A percentile compares a stretch with the other conserved stretches of the same genome.
These are phyloP conservation scores for Scolanthus callimorphus DNA, from an alignment of 92 coral and sea anemone species.

Conservation along the genomic window DNA sequence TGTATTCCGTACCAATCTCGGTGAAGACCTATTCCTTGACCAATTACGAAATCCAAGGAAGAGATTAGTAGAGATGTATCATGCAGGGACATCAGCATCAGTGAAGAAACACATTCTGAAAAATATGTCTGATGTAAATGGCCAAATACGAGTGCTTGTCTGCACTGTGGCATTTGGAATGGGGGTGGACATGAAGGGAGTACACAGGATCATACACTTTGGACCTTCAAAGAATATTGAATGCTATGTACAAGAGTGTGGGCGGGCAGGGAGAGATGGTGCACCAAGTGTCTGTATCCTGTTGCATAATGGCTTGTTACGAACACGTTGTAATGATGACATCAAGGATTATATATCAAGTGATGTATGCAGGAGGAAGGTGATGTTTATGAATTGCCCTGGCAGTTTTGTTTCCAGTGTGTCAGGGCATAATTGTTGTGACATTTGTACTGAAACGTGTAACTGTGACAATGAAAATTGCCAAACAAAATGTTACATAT, in stretches of 20 bases:
- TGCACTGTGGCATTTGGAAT: constrained; percentile 56
- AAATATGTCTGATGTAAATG: constrained; percentile 20
- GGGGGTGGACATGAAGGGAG: constrained; percentile 44
- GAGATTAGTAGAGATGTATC: constrained; percentile 55
- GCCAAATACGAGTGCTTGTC: constrained; percentile 42
- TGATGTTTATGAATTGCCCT: constrained; percentile 35
- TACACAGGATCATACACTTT: constrained; percentile 38
- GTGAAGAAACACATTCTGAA: constrained; percentile 40
- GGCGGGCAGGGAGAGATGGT: constrained; percentile 51
- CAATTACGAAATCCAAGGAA: constrained; percentile 4
- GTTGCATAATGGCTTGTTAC: constrained; percentile 50
- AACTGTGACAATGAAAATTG: constrained; percentile 34
- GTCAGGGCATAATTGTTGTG: constrained; percentile 55
- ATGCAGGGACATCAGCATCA: constrained; percentile 52
- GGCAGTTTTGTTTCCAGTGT: constrained; percentile 13
- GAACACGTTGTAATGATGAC: constrained; percentile 46
- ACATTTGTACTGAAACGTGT: constrained; percentile 52
- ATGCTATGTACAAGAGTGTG: constrained; percentile 48
- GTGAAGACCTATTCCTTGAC: constrained; percentile 9
- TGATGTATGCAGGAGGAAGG: constrained; percentile 29
- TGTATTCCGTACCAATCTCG: constrained; percentile 23
- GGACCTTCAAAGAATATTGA: constrained; percentile 58
- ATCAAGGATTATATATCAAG: constrained; percentile 32
- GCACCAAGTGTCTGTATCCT: constrained; percentile 44
- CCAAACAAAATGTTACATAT: constrained; percentile 6